Percentiles rank a stretch among this genome's conserved stretches.
These are phyloP conservation scores for Craterocephalus amniculus DNA, from an alignment of 2,797 vertebrate species.

Conservation along the genomic window DNA sequence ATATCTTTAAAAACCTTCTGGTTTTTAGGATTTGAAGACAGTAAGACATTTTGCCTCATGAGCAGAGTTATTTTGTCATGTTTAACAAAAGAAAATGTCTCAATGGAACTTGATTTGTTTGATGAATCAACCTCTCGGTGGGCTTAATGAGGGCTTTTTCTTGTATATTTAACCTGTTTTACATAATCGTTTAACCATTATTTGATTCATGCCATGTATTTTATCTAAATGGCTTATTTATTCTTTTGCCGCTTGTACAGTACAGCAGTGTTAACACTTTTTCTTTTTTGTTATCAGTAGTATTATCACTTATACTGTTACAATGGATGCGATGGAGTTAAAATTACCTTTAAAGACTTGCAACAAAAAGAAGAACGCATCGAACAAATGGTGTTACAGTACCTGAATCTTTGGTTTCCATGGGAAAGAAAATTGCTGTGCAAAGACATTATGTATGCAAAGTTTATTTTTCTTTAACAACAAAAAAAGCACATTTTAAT, in stretches of 20 bases:
- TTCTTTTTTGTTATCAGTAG: conserved; percentile 34
- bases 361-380: conserved; percentile 52
- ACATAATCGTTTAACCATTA: conserved; percentile 52
- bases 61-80: conserved; percentile 24
- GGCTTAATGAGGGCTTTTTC: conserved; percentile 69
- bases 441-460: conserved; percentile 10
- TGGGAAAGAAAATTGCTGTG: conserved; percentile 19
- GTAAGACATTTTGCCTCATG: not conserved
- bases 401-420: conserved; percentile 32
- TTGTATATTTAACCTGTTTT: conserved; percentile 53
- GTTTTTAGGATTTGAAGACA: conserved; percentile 9
- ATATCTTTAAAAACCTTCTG: not conserved
- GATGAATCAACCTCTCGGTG: not conserved
- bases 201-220: conserved; percentile 63
- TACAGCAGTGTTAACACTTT: conserved; percentile 57
- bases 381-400: conserved; percentile 19
- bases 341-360: conserved; percentile 63
- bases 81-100: not conserved
- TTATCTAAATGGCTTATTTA: conserved; percentile 72
- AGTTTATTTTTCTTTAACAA: conserved; percentile 24
- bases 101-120: conserved; percentile 6
- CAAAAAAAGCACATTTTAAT: conserved; percentile 37
- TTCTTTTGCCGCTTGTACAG: conserved; percentile 68
- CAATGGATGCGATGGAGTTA: conserved; percentile 44
- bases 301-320: conserved; percentile 59